phyloP scores from a whole-genome alignment of 2,888 invertebrate genomes.

The Himalopsyche kuldschensis region DNA sequence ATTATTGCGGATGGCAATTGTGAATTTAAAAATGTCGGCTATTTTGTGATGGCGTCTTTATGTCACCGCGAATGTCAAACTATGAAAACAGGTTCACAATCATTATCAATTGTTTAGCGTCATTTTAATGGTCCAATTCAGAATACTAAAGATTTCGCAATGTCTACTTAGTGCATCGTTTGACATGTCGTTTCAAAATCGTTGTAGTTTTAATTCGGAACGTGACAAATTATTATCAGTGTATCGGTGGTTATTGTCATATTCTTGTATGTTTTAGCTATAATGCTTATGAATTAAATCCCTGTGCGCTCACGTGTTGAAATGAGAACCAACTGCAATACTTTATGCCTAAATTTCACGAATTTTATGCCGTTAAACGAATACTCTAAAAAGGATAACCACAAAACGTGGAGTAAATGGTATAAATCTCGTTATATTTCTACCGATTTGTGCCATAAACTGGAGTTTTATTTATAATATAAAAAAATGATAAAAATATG shows the following conservation, averaged over 20 bases:
- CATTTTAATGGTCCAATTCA: not conserved
- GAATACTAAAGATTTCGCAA: not conserved
- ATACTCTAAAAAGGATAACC: not conserved
- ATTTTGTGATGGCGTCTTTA: constrained; percentile 27
- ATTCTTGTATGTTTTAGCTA: not conserved
- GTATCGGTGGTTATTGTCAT: not conserved
- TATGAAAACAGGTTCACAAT: not conserved
- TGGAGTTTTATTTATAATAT: not conserved
- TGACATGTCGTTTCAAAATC: not conserved
- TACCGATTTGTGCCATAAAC: not conserved
- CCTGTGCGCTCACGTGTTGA: not conserved
- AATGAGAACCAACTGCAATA: not conserved
- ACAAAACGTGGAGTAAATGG: not conserved
- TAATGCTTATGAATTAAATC: not conserved
- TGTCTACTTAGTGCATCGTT: not conserved
- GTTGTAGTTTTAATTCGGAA: not conserved
- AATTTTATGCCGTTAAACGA: not conserved
- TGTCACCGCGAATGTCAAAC: constrained; percentile 21
- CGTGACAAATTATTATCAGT: not conserved
- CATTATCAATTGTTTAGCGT: not conserved
- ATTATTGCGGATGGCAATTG: not conserved
- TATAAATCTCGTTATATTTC: not conserved
- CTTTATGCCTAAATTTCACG: not conserved
- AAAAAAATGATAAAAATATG: not conserved
- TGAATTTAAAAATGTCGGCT: constrained; percentile 7